phyloP scores from a whole-genome alignment of 2,113 vertebrate species.

The Melanostigma gelatinosum region DNA sequence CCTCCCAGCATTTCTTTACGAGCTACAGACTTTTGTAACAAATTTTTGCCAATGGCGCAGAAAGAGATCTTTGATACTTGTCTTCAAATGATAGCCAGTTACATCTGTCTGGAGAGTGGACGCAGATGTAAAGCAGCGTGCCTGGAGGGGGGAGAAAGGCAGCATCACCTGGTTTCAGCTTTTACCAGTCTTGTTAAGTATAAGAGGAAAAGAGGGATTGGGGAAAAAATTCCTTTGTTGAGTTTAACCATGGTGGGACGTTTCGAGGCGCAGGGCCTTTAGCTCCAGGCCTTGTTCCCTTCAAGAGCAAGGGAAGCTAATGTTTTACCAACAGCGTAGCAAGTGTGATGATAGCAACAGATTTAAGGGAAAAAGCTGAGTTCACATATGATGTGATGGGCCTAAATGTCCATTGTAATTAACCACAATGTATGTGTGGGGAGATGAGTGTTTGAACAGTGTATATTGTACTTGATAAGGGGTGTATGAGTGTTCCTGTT shows the following conservation, averaged over 20 bases:
- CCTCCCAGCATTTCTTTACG: conserved; percentile 62
- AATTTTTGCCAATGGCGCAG: conserved; percentile 64
- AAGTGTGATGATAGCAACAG: conserved; percentile 45
- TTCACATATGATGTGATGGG: conserved; percentile 42
- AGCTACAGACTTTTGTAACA: conserved; percentile 59
- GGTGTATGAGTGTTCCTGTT: conserved; percentile 9
- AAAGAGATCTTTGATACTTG: conserved; percentile 77
- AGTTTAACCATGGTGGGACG: conserved; percentile 46
- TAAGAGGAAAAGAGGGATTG: conserved; percentile 44
- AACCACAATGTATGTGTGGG: conserved; percentile 49
- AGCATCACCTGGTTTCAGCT: conserved; percentile 70
- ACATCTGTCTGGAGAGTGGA: conserved; percentile 65
- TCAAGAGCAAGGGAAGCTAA: conserved; percentile 41
- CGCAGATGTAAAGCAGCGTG: conserved; percentile 56
- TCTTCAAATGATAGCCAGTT: conserved; percentile 63
- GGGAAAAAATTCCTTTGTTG: conserved; percentile 48
- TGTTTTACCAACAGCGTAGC: conserved; percentile 33
- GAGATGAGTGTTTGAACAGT: conserved; percentile 13
- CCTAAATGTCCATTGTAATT: conserved; percentile 61
- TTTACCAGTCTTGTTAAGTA: conserved; percentile 61
- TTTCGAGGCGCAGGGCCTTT: conserved; percentile 30
- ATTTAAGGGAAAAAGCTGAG: conserved; percentile 53
- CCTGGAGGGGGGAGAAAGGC: conserved; percentile 52
- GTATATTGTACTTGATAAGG: conserved; percentile 48
- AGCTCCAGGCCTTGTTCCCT: conserved; percentile 37